Percentiles rank a stretch among this genome's conserved stretches.
phyloP scores from a whole-genome alignment of 2,797 vertebrate genomes.

The Myiothlypis coronata region DNA sequence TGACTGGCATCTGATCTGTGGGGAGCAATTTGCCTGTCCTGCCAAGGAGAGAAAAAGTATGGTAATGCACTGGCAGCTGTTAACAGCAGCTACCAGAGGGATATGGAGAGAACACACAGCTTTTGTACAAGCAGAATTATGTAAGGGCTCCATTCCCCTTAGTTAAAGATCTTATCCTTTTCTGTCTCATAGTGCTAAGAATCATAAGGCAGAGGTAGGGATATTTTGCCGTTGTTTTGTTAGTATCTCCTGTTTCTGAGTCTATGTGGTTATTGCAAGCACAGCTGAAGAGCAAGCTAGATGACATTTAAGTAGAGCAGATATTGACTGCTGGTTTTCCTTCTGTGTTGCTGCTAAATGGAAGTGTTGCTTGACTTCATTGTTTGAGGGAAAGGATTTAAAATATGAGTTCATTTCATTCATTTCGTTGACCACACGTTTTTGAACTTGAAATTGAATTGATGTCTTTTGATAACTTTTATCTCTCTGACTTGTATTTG shows the following conservation, averaged over 20 bases:
- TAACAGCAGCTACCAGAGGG: conserved; percentile 49
- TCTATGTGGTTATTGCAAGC: not conserved
- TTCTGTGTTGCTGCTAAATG: not conserved
- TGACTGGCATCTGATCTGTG: conserved; percentile 58
- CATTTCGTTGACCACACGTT: not conserved
- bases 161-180: not conserved
- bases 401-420: not conserved
- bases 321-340: not conserved
- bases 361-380: not conserved
- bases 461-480: conserved; percentile 11
- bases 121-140: conserved; percentile 17
- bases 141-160: not conserved
- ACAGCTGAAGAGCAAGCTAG: not conserved
- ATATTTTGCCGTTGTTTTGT: not conserved
- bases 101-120: not conserved
- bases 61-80: conserved; percentile 42
- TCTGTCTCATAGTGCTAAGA: not conserved
- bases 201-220: not conserved
- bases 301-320: not conserved
- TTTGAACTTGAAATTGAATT: conserved; percentile 8
- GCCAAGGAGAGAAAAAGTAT: conserved; percentile 51
- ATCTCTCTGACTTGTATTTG: conserved; percentile 34
- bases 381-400: conserved; percentile 15
- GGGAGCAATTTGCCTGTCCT: conserved; percentile 61
- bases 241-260: not conserved